Conservation (phyloP, 2,113 vertebrate species). For the Myiopsitta monachus region DNA sequence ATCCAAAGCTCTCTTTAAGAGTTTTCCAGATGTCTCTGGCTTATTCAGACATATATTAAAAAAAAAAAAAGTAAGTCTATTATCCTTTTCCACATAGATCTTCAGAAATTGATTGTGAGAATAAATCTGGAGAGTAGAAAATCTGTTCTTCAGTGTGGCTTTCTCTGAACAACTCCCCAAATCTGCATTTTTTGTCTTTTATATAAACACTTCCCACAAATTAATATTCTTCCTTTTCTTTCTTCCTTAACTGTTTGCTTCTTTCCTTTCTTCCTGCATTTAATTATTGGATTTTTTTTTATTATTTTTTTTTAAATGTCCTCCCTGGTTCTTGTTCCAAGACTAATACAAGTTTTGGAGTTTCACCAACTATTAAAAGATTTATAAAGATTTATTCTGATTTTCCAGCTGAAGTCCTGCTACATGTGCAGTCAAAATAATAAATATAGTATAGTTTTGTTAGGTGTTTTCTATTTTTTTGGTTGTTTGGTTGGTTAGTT, state of each 20-base stretch:
- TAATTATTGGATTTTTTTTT: background rate
- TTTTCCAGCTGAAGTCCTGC: background rate
- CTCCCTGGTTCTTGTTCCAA: background rate
- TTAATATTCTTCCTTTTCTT: background rate
- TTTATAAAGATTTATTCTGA: background rate
- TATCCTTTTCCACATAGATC: background rate
- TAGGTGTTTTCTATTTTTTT: background rate
- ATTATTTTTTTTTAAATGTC: background rate
- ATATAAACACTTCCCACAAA: background rate
- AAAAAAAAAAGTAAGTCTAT: background rate
- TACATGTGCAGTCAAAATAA: background rate
- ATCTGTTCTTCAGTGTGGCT: background rate
- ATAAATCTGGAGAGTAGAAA: background rate
- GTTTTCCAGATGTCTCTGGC: background rate
- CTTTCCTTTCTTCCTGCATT: background rate
- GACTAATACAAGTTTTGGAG: background rate
- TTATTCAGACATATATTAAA: background rate
- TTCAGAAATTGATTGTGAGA: background rate
- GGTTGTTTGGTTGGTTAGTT: background rate
- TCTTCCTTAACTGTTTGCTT: background rate
- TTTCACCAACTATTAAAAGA: background rate
- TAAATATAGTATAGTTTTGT: background rate
- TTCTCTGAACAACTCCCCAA: background rate
- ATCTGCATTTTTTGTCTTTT: background rate
- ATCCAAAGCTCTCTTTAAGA: background rate